These are phyloP conservation scores for Ormyrus rosae DNA, from an alignment of 2,888 invertebrate species.

Conservation along the genomic window DNA sequence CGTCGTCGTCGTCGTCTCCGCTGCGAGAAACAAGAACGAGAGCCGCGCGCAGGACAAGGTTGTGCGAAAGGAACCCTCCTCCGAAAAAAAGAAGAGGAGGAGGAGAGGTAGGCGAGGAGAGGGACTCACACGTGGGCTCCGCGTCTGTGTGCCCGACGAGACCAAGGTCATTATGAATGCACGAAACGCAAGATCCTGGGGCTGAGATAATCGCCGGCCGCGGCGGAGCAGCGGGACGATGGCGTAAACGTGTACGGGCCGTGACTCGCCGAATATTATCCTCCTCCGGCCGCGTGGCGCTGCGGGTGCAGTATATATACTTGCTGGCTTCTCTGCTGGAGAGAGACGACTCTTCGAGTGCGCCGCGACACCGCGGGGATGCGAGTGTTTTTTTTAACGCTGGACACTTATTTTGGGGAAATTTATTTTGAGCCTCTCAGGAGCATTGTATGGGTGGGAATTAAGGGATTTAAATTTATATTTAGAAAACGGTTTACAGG, in stretches of 20 bases:
- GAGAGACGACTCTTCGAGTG: too few relatives aligned
- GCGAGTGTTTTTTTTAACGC: too few relatives aligned
- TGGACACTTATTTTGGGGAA: too few relatives aligned
- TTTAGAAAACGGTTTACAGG: too few relatives aligned
- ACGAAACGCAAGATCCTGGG: conserved; percentile 48
- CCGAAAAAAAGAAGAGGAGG: conserved; percentile 32
- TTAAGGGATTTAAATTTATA: too few relatives aligned
- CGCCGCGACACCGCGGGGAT: too few relatives aligned
- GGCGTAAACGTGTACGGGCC: conserved; percentile 1
- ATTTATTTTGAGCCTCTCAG: too few relatives aligned
- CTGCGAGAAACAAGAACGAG: conserved; percentile 57
- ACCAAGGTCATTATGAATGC: conserved; percentile 58
- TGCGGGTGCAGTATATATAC: neutral
- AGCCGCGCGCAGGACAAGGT: conserved; percentile 53
- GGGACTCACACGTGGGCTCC: conserved; percentile 31
- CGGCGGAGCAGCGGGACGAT: neutral
- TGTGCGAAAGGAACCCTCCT: conserved; percentile 47
- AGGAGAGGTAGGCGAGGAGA: conserved; percentile 6
- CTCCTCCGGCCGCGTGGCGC: too few relatives aligned
- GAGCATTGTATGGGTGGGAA: too few relatives aligned
- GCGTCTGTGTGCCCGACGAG: conserved; percentile 3
- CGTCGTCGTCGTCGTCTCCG: conserved; percentile 42
- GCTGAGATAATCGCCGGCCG: conserved; percentile 47
- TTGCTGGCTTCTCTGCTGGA: neutral
- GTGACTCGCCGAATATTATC: conserved; percentile 10